phyloP scores from a whole-genome alignment of 1,140 invertebrate genomes.

The Lamellibrachia luymesi region DNA sequence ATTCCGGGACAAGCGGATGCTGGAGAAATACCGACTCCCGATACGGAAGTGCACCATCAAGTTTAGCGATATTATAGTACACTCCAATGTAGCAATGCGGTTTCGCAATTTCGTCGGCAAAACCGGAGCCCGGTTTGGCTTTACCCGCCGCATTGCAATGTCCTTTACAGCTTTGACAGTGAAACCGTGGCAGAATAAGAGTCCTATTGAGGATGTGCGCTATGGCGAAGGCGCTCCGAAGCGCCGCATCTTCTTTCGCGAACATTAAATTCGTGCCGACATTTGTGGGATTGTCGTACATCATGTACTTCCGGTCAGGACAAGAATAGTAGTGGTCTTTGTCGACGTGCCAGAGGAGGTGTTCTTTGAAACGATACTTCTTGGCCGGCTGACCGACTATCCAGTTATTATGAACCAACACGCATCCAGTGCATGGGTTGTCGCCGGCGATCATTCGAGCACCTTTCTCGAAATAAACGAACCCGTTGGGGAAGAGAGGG shows the following conservation, averaged over 20 bases:
- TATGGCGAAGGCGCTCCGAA: constrained; percentile 12
- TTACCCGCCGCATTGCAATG: background rate
- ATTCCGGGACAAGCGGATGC: constrained; percentile 6
- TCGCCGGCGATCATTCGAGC: background rate
- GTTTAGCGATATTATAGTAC: background rate
- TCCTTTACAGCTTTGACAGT: background rate
- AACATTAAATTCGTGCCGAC: background rate
- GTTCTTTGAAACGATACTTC: constrained; percentile 23
- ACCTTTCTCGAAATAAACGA: constrained; percentile 6
- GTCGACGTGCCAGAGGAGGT: constrained; percentile 19
- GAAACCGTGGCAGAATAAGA: constrained; percentile 17
- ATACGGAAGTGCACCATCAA: constrained; percentile 1
- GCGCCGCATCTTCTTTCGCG: background rate
- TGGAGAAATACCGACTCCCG: constrained; percentile 17
- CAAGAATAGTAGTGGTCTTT: constrained; percentile 19
- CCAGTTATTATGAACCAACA: constrained; percentile 29
- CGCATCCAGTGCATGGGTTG: background rate
- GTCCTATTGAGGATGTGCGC: constrained; percentile 23
- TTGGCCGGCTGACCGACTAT: constrained; percentile 22
- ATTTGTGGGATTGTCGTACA: constrained; percentile 17
- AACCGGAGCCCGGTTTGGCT: background rate
- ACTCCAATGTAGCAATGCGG: background rate
- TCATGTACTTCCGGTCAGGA: constrained; percentile 22
- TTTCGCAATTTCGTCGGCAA: background rate
- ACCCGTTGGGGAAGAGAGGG: background rate